Evolutionary conservation across 2,113 vertebrate species (phyloP), one percentile per base, ranked within the genome.

Genomic region (Eubucco bourcierii): DNA sequence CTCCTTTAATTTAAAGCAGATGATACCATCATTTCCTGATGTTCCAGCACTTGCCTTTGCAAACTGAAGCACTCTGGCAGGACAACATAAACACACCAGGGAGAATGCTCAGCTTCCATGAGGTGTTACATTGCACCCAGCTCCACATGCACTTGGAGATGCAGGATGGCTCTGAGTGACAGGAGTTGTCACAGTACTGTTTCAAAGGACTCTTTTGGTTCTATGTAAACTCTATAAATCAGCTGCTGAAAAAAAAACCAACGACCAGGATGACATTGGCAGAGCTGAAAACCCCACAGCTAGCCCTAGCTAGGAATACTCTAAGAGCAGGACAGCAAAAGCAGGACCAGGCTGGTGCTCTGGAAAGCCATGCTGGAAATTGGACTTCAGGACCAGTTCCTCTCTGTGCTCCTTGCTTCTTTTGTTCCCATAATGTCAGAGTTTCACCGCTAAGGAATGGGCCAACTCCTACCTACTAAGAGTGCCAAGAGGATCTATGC

Each of bases 221-320:
- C 95, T 88, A 91, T 92, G 95, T 94, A 95, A 97, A 95, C 87
- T 90, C 91, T 96, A 90, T 58, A 97, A 93, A 90, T 96, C 88
- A 95, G 90, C 65, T 96, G 95, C 96, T 97, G 97, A 95, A 92
- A 92, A 98, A 98, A 98, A 97, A n/a, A n/a, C n/a, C 93, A 97
- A 97, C 67, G 73, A 92, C 94, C 94, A 90, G 91, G 94, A 96
- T 87, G 90, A 93, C 90, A 90, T 93, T 80, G 78, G 76, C 81
- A 84, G 84, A 94, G 94, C 92, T 96, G 76, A 84, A 88, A 96
- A 97, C 96, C 95, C 77, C 83, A n/a, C 93, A 97, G 84, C 80
- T 82, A 94, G 88, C 83, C 90, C 93, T 97, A 97, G 88, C 93
- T 96, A 87, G 94, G 86, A 92, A 77, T 80, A 76, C 70, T 88